Base-by-base conservation (phyloP, 30 jellyfish, hydroid and myxozoan species). In the Pseudorhiza aurosa region DNA sequence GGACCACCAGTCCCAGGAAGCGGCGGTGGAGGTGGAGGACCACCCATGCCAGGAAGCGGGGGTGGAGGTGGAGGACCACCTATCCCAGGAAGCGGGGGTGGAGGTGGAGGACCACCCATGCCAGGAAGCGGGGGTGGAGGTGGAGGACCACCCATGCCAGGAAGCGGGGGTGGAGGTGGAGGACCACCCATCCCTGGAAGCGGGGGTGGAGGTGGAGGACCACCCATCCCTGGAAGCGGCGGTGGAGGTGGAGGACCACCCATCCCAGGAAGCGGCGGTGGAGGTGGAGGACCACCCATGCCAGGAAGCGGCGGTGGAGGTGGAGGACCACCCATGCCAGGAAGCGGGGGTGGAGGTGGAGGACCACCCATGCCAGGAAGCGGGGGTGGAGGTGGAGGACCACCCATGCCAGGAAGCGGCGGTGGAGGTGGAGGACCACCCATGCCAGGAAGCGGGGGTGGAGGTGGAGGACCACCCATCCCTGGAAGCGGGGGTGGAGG, bases 351-450 rank as follows among this genome's bases (percentile, higher is more conserved):
- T 17, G 74, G 74, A 2, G 86, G 86, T 1, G 72, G 69, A 15
- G 67, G 87, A 4, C 58, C 85, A 30, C 51, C 46, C 14, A 84
- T 69, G 19, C 22, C 62, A 12, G 65, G 58, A 4, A 79, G 87
- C 2, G 87, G 91, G 40, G 96, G 91, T 18, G 83, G 83, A 25
- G 89, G 76, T 6, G 90, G 82, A 4, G 96, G 96, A n/a, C 73
- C 85, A 28, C 81, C 50, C 9, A 67, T 59, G 3, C 74, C 40
- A 8, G 93, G 82, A 14, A 88, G 93, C 7, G 83, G 76, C 2
- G 92, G 87, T 68, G 97, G 97, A 1, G 97, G 96, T 4, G 95
- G 97, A 1, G 97, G 97, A 6, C 87, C 85, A 30, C 65, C 82
- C 2, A 62, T 28, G n/a, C 65, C 40, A 0, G 70, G 55, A 19